Percentiles rank a stretch among this genome's conserved stretches.
Conservation (phyloP, 2,888 invertebrate genomes). For the Drosophila dives region DNA sequence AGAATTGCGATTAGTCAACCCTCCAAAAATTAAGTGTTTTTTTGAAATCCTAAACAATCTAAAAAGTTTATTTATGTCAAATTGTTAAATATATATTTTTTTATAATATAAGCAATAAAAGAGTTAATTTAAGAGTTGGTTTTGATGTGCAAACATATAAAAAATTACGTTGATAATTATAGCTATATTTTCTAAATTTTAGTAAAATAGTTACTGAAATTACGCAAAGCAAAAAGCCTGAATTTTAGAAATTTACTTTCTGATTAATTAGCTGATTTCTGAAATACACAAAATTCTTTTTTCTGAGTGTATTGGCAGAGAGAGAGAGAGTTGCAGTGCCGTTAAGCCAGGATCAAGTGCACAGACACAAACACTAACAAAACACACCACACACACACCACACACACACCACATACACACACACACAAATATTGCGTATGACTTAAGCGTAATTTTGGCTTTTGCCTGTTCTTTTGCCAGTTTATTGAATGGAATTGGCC, state of each 20-base stretch:
- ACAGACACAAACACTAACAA: conserved; percentile 12
- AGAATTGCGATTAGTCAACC: no score
- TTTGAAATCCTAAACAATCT: no score
- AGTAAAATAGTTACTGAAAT: background rate
- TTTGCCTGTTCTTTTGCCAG: conserved; percentile 9
- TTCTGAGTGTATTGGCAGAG: background rate
- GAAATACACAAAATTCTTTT: background rate
- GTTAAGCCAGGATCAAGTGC: conserved; percentile 38
- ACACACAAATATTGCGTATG: conserved; percentile 47
- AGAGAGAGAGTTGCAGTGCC: background rate
- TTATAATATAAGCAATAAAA: no score
- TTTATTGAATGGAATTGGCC: conserved; percentile 20
- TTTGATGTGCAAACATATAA: no score
- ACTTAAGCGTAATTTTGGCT: conserved; percentile 58
- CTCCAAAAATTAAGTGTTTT: no score
- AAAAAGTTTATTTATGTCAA: no score
- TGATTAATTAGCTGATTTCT: background rate
- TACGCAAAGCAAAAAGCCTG: background rate
- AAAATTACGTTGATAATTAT: background rate
- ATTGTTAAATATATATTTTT: no score
- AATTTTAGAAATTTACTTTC: background rate
- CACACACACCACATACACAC: conserved; percentile 14
- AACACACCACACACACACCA: conserved; percentile 4
- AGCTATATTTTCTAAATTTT: background rate
- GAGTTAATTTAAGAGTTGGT: no score